Conservation (phyloP, 2,888 invertebrate genomes). For the Ephialtes manifestator region DNA sequence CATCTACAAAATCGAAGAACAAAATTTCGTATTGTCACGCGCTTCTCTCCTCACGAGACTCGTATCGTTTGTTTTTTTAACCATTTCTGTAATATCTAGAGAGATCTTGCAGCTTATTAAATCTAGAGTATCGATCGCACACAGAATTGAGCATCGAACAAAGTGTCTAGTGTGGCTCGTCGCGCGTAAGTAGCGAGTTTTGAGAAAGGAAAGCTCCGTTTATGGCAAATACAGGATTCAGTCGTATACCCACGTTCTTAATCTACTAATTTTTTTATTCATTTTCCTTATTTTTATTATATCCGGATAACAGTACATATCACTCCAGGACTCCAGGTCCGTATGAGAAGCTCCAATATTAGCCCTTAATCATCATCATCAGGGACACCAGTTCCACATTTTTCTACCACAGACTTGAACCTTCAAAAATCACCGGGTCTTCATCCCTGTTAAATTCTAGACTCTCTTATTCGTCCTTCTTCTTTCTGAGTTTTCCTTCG, state of each 20-base stretch:
- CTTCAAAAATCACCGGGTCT: constrained; percentile 45
- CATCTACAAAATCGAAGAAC: neutral
- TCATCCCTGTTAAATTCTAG: too few relatives aligned
- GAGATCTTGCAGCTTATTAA: constrained; percentile 44
- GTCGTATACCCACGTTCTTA: constrained; percentile 28
- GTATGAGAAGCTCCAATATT: neutral
- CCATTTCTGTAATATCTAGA: constrained; percentile 19
- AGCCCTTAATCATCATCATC: constrained; percentile 21
- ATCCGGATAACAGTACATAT: constrained; percentile 3
- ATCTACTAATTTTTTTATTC: neutral
- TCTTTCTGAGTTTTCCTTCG: constrained; percentile 95
- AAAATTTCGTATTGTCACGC: constrained; percentile 18
- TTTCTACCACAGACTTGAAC: constrained; percentile 20
- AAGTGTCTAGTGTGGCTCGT: constrained; percentile 17
- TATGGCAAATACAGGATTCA: constrained; percentile 7
- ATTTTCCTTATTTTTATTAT: neutral
- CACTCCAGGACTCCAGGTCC: constrained; percentile 45
- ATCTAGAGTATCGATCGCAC: constrained; percentile 32
- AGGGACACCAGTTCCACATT: constrained; percentile 54
- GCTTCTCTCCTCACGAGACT: constrained; percentile 2
- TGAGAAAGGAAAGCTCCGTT: neutral
- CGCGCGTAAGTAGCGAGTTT: constrained; percentile 25
- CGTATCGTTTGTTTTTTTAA: neutral
- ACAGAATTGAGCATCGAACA: constrained; percentile 43
- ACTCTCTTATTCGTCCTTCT: constrained; percentile 90